Evolutionary conservation across 2,113 vertebrate species (phyloP), one percentile per base, ranked within the genome.

Genomic region (Xiphorhynchus elegans): DNA sequence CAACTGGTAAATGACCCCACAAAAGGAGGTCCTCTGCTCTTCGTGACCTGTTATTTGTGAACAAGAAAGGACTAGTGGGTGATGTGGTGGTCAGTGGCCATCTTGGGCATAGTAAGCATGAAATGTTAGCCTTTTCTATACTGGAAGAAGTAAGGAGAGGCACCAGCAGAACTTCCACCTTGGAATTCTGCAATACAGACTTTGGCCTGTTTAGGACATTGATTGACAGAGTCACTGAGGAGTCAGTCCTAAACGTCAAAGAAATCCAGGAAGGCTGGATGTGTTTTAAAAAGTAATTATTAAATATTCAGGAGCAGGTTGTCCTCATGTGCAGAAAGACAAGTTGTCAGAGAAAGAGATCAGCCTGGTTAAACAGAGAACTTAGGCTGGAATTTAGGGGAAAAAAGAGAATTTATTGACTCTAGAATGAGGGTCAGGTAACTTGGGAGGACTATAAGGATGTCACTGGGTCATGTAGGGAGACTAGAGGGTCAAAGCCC

Each of bases 161-260:
- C 53, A 46, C 2, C 28, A 53, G n/a, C 40, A 68, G 53, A 53
- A 47, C 2, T 6, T 83, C 37, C 24, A 60, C 24, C 53, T 53
- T 53, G n/a, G n/a, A 55, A 19, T 20, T 75, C 12, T 0, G 0
- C n/a, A 17, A 0, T 13, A n/a, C 24, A 53, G 37, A n/a, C 5
- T 46, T 52, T 40, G 19, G 13, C 24, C 39, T 53, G 19, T 53
- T 53, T 20, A 60, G 29, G 49, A 20, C 13, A 46, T 3, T 14
- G 50, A 67, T 50, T 39, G 39, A n/a, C 19, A 47, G n/a, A 49
- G n/a, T 14, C n/a, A 9, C n/a, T 53, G 53, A 16, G 24, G 47
- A 68, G 39, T 35, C 24, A 47, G 29, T 47, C 53, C 87, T 60
- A 24, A 68, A 18, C 39, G 19, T 19, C 10, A 7, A 52, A 60